phyloP scores from a whole-genome alignment of 2,113 vertebrate genomes.

The Symphodus melops region DNA sequence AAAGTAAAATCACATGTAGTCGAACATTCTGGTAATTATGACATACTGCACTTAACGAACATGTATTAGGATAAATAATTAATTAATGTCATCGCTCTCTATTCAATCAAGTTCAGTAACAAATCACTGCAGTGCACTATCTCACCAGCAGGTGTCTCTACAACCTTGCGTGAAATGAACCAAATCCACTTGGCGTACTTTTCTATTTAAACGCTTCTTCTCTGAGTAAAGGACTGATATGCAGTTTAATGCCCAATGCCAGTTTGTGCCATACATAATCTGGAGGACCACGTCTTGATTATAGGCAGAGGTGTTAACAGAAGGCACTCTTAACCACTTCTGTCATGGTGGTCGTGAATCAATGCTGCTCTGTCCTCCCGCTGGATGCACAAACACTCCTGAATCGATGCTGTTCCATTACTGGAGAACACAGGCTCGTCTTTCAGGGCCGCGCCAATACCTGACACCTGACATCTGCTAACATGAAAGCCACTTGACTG shows the following conservation, averaged over 20 bases:
- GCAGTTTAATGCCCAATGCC: conserved; percentile 31
- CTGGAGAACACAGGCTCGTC: conserved; percentile 72
- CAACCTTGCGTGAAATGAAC: conserved; percentile 21
- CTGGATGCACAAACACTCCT: conserved; percentile 67
- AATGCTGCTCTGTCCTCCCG: conserved; percentile 67
- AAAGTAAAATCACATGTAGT: too few species aligned
- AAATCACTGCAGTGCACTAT: conserved; percentile 34
- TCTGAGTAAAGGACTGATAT: conserved; percentile 26
- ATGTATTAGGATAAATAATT: too few species aligned
- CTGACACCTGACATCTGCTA: conserved; percentile 82
- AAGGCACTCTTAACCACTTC: conserved; percentile 68
- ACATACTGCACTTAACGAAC: too few species aligned
- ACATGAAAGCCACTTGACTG: conserved; percentile 79
- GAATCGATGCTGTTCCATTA: conserved; percentile 81
- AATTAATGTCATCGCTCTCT: too few species aligned
- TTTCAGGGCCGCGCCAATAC: conserved; percentile 74
- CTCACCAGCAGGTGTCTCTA: conserved; percentile 74
- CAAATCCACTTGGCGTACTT: conserved; percentile 3
- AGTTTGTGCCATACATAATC: conserved; percentile 47
- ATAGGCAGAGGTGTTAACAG: conserved; percentile 59
- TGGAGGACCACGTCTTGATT: conserved; percentile 44
- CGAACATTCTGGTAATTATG: too few species aligned
- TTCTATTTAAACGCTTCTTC: conserved; percentile 6
- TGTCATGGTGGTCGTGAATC: conserved; percentile 70
- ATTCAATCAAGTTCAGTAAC: too few species aligned